A percentile compares a stretch with the other conserved stretches of the same genome.
Evolutionary conservation across 1,140 invertebrate genomes (phyloP).

Genomic region (Sitophilus oryzae): DNA sequence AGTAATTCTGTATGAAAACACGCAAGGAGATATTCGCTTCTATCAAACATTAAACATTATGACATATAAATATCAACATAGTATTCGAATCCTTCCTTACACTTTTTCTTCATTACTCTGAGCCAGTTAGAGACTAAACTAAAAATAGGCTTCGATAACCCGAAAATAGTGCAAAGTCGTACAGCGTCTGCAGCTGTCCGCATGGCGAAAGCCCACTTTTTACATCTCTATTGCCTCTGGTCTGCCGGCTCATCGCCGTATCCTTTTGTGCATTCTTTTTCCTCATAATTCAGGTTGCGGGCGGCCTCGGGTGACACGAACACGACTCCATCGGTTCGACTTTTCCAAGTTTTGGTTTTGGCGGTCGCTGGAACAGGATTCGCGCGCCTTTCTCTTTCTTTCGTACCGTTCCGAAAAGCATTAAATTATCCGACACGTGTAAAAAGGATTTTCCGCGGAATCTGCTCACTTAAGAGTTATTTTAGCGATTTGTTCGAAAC

Average conservation of each 20-base stretch:
- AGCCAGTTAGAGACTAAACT: too few relatives aligned
- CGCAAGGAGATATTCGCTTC: too few relatives aligned
- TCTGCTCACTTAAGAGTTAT: too few relatives aligned
- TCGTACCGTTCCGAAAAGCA: background rate
- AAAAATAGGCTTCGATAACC: background rate
- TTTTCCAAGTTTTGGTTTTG: background rate
- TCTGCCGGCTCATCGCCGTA: background rate
- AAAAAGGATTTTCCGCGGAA: too few relatives aligned
- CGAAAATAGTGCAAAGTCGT: background rate
- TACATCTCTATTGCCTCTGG: background rate
- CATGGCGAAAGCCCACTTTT: background rate
- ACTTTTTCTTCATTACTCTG: too few relatives aligned
- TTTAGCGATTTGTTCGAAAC: too few relatives aligned
- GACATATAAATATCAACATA: too few relatives aligned
- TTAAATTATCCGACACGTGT: background rate
- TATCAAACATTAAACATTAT: too few relatives aligned
- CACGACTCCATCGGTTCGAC: background rate
- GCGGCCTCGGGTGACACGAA: background rate
- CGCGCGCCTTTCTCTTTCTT: too few relatives aligned
- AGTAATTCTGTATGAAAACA: too few relatives aligned
- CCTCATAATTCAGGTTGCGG: background rate
- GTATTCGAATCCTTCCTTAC: too few relatives aligned
- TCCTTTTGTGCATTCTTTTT: background rate
- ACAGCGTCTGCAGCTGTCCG: background rate
- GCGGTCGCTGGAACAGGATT: background rate